Evolutionary conservation across 2,797 vertebrate species (phyloP), one percentile per base, ranked within the genome.

Genomic region (Antrozous pallidus): DNA sequence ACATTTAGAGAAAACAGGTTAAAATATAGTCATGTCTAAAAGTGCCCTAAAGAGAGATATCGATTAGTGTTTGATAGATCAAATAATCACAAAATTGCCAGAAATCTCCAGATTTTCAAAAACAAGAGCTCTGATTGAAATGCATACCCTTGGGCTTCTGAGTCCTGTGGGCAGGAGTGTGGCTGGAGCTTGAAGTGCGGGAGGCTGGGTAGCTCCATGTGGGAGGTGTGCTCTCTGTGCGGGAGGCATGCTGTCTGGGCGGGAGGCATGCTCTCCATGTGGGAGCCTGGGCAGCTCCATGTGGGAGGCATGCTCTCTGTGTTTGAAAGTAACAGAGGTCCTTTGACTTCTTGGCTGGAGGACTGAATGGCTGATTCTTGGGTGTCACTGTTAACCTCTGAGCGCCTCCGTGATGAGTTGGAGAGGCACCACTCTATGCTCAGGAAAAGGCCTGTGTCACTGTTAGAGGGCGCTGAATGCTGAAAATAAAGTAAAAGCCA

Each of bases 61-160:
- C 49, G 94, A 95, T 90, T 51, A 85, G 84, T 88, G 69, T 73
- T 91, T 90, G 88, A 84, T 88, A 33, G 67, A 65, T 90, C 75
- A 87, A 78, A 90, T 90, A 71, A 91, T 91, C 80, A 73, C 88
- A 84, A 92, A 87, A 78, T 73, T 26, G 26, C 56, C 22, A 78
- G 90, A 74, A 86, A 89, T 80, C 75, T 73, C 36, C 22, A 56
- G 67, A 85, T 77, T 94, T 88, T 90, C 80, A 28, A 36, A 93
- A 90, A 67, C 49, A 81, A 89, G 94, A 40, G 38, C 77, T 10
- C 0, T 5, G 69, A 51, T 61, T 1, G 58, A n/a, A 58, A 36
- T 2, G 28, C 38, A 26, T 22, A 2, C 42, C 38, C 0, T 6
- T 20, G 47, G 45, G 42, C 17, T 12, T 7, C 75, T 0, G 4